Base-by-base conservation (phyloP, 2,113 vertebrate genomes). In the Megaptera novaeangliae region DNA sequence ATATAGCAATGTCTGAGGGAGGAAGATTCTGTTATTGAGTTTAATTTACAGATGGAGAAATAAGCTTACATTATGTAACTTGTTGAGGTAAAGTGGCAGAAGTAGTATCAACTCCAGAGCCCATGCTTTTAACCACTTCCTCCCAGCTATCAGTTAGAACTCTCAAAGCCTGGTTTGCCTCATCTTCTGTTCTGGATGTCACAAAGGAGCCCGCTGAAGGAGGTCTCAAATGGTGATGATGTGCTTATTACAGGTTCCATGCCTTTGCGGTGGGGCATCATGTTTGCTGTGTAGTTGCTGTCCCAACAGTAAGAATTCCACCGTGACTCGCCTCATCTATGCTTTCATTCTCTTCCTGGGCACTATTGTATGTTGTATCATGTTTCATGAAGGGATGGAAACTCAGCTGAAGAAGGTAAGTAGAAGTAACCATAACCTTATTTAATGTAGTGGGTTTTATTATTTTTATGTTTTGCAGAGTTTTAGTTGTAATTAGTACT, bases 221-320 rank as follows among this genome's bases (percentile, higher is more conserved):
- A 75, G 5, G 1, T 25, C 72, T 90, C 74, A 41, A 0, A 3
- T 2, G 8, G 41, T 5, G 23, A 0, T 8, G 49, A 0, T 95
- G 13, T 84, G 55, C 44, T 82, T 23, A 20, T 95, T 93, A 1
- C 94, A 99, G 99, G 98, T 99, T 59, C 99, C 99, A 0, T 99
- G 99, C 78, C 98, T 99, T 36, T 99, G 99, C 94, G 98, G 99
- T 23, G 97, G 99, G 5, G 99, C 99, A 1, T 98, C 99, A 0
- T 99, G 99, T 91, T 91, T 99, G 36, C 95, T 99, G 78, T 99
- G 99, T 95, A 96, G 98, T 39, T 99, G 99, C 97, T 99, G 99
- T 77, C 99, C 99, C 2, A 98, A 95, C 98, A 98, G 97, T 98
- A 99, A 98, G 98, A 99, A 99, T 92, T 99, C 99, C 68, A 99